Base-by-base conservation (phyloP, 2,888 invertebrate genomes). In the Capitulum mitella region DNA sequence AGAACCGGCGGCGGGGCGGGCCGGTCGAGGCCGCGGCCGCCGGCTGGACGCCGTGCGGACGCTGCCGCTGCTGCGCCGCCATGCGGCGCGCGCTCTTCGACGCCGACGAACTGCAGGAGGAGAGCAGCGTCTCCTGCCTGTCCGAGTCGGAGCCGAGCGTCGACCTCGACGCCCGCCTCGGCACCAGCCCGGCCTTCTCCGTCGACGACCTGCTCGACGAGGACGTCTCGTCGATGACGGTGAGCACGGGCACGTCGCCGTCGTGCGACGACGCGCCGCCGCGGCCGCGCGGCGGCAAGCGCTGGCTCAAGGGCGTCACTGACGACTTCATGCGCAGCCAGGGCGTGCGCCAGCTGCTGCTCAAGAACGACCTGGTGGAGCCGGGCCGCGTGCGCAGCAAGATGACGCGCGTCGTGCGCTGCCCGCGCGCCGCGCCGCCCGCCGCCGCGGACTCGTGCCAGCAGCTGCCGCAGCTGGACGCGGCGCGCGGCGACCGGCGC, bases 321-420 rank as follows among this genome's bases (percentile, higher is more conserved):
- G 70, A 70, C 40, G 70, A 70, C 26, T 70, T 70, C 26, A 19
- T 70, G 37, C 70, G 70, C 37, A 70, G 3, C 19, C 70, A 26
- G 40, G 1, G 37, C 40, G 10, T 70, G 22, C 70, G 70, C 70
- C 37, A 70, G 70, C 70, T 70, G 70, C 40, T 40, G 40, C 22
- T 70, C 22, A 40, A 40, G 26, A 70, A 40, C 70, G 40, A 40
- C 70, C 2, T 37, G 8, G 40, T 70, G 22, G 70, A 70, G 70
- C 70, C 70, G 40, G 70, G 70, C 37, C 40, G 70, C 22, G 70
- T 70, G 37, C 70, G 70, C 70, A 40, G 70, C 37, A 37, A 70
- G 70, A 40, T 70, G 70, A 70, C 70, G 22, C 70, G 70, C 10
- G 70, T 70, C 19, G 8, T 70, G 37, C 70, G 37, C 10, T 70